These are phyloP conservation scores for Engraulis encrasicolus DNA, from an alignment of 2,113 vertebrate species.

Conservation along the genomic window DNA sequence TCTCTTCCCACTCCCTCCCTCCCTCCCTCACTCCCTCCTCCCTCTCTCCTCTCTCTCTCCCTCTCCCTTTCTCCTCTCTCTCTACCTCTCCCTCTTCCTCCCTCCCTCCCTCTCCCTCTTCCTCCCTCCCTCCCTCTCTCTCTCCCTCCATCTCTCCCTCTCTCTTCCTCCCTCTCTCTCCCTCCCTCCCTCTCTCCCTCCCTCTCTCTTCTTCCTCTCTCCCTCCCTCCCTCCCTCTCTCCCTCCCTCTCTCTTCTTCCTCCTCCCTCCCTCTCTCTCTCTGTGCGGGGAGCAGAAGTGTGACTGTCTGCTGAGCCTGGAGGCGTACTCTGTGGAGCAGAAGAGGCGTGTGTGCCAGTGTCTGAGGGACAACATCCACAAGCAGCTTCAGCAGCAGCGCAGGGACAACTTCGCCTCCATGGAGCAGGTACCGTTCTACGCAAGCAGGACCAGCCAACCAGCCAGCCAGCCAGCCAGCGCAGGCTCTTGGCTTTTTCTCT, in stretches of 20 bases:
- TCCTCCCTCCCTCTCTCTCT: slow-evolving; percentile 59
- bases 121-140: neutral
- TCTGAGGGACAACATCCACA: slow-evolving; percentile 91
- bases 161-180: neutral
- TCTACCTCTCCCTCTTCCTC: neutral
- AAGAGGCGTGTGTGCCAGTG: slow-evolving; percentile 95
- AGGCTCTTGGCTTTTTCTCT: neutral
- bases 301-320: slow-evolving; percentile 95
- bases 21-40: neutral
- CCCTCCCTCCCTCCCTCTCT: slow-evolving; percentile 35
- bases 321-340: slow-evolving; percentile 92
- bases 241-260: slow-evolving; percentile 28
- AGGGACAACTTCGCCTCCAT: slow-evolving; percentile 64
- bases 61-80: neutral
- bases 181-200: neutral
- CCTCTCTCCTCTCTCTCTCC: neutral
- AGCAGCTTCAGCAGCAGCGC: slow-evolving; percentile 85
- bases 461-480: too few relatives aligned
- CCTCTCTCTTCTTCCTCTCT: slow-evolving; percentile 4
- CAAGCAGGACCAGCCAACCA: too few relatives aligned
- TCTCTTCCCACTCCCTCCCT: neutral
- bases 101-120: neutral
- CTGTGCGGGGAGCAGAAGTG: too few relatives aligned
- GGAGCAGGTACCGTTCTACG: slow-evolving; percentile 87
- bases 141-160: neutral